Evolutionary conservation across 1,140 invertebrate species (phyloP).

Genomic region (Drosophila ficusphila): DNA sequence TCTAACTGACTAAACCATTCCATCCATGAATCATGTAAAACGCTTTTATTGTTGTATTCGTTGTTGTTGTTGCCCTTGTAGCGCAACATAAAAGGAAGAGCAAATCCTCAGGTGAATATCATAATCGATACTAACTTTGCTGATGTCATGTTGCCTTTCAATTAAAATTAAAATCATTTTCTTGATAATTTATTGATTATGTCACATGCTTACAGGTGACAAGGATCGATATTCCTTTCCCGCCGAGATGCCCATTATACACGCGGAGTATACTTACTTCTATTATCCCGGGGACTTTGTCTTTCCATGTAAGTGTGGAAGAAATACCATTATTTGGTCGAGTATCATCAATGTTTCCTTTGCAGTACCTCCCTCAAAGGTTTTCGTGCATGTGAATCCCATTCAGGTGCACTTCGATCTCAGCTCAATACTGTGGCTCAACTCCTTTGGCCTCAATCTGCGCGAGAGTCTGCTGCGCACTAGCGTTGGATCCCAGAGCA

Average conservation of each 20-base stretch:
- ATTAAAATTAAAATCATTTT: background rate
- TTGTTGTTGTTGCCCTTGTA: conserved; percentile 72
- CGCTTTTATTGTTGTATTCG: conserved; percentile 64
- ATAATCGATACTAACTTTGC: conserved; percentile 7
- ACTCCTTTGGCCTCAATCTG: conserved; percentile 95
- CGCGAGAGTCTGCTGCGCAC: conserved; percentile 88
- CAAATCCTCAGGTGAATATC: conserved; percentile 84
- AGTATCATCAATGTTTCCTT: no score
- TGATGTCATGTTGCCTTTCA: conserved; percentile 9
- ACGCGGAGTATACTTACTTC: conserved; percentile 98
- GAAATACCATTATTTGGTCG: background rate
- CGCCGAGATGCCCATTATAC: conserved; percentile 94
- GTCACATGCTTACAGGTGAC: conserved; percentile 88
- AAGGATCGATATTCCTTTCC: conserved; percentile 93
- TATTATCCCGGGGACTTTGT: conserved; percentile 97
- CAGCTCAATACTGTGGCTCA: conserved; percentile 95
- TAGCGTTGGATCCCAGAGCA: conserved; percentile 80
- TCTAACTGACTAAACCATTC: conserved; percentile 31
- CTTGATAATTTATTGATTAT: background rate
- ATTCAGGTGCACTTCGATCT: conserved; percentile 93
- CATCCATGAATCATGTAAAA: conserved; percentile 45
- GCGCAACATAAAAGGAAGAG: conserved; percentile 86
- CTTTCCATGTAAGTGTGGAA: conserved; percentile 91
- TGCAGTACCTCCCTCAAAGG: conserved; percentile 94
- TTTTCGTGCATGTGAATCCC: conserved; percentile 96